A percentile compares a stretch with the other conserved stretches of the same genome.
Evolutionary conservation across 2,797 vertebrate genomes (phyloP).

Genomic region (Danio tinwini): DNA sequence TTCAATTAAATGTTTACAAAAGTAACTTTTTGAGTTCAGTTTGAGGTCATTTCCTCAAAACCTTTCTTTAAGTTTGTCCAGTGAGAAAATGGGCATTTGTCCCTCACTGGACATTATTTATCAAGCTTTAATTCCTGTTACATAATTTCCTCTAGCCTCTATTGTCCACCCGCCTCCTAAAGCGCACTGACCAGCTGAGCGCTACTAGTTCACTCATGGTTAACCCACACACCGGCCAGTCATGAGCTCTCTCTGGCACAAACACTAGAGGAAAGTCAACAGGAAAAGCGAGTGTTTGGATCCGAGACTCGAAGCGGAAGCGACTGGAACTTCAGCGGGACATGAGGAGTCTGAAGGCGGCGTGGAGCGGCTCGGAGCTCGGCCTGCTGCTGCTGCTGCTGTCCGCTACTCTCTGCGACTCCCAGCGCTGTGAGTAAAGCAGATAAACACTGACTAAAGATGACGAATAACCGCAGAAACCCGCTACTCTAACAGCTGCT

Average conservation of each 20-base stretch:
- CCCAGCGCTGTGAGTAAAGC: slow-evolving; percentile 77
- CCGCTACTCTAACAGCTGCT: too few relatives aligned
- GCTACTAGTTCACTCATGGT: neutral
- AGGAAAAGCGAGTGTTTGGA: neutral
- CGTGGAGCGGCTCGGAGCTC: slow-evolving; percentile 63
- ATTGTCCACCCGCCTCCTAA: neutral
- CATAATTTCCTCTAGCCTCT: neutral
- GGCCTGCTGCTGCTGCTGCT: slow-evolving; percentile 66
- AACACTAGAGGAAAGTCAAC: neutral
- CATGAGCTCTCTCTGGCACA: neutral
- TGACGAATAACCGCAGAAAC: too few relatives aligned
- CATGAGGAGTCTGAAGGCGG: slow-evolving; percentile 73
- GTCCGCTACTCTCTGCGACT: slow-evolving; percentile 70
- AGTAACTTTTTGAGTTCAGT: too few relatives aligned
- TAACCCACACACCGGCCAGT: slow-evolving; percentile 4
- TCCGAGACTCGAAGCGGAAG: neutral
- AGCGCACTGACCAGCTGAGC: neutral
- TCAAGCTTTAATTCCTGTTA: slow-evolving; percentile 19
- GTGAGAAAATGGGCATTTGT: too few relatives aligned
- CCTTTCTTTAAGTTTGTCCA: too few relatives aligned
- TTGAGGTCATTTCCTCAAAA: too few relatives aligned
- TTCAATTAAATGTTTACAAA: too few relatives aligned
- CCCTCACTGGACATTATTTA: neutral
- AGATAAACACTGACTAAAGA: neutral
- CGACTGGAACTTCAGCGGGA: slow-evolving; percentile 56